These are phyloP conservation scores for Pantelozetes paolii DNA, from an alignment of 2,888 invertebrate species.

Conservation along the genomic window DNA sequence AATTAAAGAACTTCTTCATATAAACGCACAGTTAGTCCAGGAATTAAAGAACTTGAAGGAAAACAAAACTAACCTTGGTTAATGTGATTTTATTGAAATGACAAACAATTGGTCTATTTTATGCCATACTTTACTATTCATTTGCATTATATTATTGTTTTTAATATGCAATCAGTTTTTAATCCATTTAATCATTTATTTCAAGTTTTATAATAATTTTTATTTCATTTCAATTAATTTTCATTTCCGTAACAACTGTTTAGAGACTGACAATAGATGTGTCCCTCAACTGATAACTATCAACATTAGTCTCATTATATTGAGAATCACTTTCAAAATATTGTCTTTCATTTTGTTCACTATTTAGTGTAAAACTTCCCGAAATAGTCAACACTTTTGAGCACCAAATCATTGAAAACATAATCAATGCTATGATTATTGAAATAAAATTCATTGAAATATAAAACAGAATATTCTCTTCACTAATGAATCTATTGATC, in stretches of 20 bases:
- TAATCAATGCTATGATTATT: neutral
- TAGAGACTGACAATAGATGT: conserved; percentile 9
- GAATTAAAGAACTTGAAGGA: too few species aligned
- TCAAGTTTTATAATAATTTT: too few species aligned
- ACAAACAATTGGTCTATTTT: too few species aligned
- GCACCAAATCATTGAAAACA: neutral
- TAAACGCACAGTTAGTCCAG: too few species aligned
- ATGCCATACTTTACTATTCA: too few species aligned
- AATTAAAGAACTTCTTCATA: too few species aligned
- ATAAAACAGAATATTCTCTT: neutral
- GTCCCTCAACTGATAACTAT: neutral
- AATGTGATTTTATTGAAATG: too few species aligned
- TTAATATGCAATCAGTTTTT: too few species aligned
- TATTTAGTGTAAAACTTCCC: neutral
- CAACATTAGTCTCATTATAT: neutral
- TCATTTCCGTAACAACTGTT: neutral
- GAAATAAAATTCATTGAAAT: neutral
- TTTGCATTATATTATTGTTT: too few species aligned
- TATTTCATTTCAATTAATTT: too few species aligned
- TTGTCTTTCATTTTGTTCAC: neutral
- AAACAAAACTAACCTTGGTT: too few species aligned
- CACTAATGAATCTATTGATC: neutral
- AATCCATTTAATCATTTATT: too few species aligned
- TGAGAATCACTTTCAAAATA: neutral
- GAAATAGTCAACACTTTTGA: neutral